These are phyloP conservation scores for Chydorus sphaericus DNA, from an alignment of 2,888 invertebrate species.

Conservation along the genomic window DNA sequence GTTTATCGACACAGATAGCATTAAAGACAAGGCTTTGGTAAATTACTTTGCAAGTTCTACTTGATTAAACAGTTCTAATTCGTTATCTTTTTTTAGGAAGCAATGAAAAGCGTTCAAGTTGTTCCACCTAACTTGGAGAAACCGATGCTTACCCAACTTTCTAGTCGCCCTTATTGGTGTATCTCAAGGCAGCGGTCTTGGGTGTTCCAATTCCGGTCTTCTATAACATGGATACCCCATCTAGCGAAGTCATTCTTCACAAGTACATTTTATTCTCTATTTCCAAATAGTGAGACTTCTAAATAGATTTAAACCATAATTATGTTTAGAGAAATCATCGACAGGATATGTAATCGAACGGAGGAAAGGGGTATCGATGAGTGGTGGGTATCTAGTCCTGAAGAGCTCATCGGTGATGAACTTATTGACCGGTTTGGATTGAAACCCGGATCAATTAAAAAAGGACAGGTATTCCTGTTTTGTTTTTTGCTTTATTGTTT, in stretches of 20 bases:
- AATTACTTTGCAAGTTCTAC: conserved; percentile 23
- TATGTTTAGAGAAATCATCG: conserved; percentile 50
- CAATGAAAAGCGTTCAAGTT: conserved; percentile 48
- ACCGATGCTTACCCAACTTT: conserved; percentile 49
- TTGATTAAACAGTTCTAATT: conserved; percentile 10
- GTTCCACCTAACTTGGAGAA: conserved; percentile 42
- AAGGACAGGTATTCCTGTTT: conserved; percentile 41
- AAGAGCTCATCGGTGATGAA: conserved; percentile 46
- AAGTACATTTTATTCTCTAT: conserved; percentile 15
- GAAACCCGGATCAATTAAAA: conserved; percentile 36
- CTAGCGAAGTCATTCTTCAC: conserved; percentile 36
- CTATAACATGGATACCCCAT: conserved; percentile 37
- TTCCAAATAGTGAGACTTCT: neutral
- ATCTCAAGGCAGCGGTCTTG: conserved; percentile 91
- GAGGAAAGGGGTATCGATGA: conserved; percentile 57
- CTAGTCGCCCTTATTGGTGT: conserved; percentile 87
- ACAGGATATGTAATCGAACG: conserved; percentile 50
- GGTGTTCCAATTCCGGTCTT: conserved; percentile 97
- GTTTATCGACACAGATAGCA: conserved; percentile 76
- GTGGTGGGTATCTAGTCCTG: conserved; percentile 72
- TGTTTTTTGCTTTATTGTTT: conserved; percentile 12
- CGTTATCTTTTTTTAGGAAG: conserved; percentile 39
- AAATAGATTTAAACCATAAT: no score
- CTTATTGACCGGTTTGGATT: conserved; percentile 35
- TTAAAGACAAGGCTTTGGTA: conserved; percentile 59